Evolutionary conservation across 1,140 invertebrate genomes (phyloP), one percentile per base, ranked within the genome.

Genomic region (Trichoplusia ni): DNA sequence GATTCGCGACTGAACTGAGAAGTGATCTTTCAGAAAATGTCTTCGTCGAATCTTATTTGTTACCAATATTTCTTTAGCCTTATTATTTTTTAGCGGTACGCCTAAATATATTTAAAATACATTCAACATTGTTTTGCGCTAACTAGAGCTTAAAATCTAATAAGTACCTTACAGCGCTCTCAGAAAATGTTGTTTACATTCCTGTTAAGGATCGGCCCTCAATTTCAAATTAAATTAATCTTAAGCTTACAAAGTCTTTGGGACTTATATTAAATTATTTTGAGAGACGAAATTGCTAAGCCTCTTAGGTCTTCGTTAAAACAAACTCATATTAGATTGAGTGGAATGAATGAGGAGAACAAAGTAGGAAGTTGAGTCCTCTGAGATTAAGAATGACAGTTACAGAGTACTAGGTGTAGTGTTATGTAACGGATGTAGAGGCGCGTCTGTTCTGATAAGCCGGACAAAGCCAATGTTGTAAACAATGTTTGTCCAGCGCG

Each of bases 361-460:
- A 18, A 42, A 42, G 54, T 58, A 58, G 54, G 54, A 58, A 58
- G 54, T 58, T 44, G 16, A 44, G 21, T 38, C 13, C 33, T 21
- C 9, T 11, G 8, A 44, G 23, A 58, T 58, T 58, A 58, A 58
- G 54, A 58, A 44, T 23, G 54, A 58, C 54, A 58, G 54, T 44
- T 58, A 14, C 25, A 58, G 42, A 58, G 54, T 58, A 58, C 54
- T 25, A 11, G 38, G 18, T 31, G 42, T 58, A 58, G 38, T 44
- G 38, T 58, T 58, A 44, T 42, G 25, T 58, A 37, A 58, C 37
- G 51, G 11, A 9, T 54, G n/a, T 54, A 25, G 1, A 25, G 51
- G 11, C 21, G 19, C 14, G 13, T 42, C 37, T n/a, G 21, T 44
- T 21, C 23, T 29, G 29, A 31, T 33, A 51, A 9, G 1, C 9